A percentile compares a stretch with the other conserved stretches of the same genome.
Evolutionary conservation across 2,113 vertebrate species (phyloP).

Genomic region (Melanostigma gelatinosum): DNA sequence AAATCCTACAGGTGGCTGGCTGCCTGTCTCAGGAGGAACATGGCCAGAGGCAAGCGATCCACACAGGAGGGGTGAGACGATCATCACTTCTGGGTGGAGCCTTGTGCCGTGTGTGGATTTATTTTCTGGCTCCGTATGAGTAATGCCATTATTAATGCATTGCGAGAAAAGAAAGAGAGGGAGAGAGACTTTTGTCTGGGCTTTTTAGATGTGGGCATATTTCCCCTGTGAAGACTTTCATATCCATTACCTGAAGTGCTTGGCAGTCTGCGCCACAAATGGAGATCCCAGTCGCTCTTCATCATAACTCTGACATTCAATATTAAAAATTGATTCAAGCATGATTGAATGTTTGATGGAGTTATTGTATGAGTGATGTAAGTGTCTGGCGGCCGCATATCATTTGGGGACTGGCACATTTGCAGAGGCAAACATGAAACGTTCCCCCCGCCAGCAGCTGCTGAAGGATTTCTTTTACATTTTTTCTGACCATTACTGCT

Average conservation of each 20-base stretch:
- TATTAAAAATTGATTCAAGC: slow-evolving; percentile 74
- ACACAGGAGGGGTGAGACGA: not conserved
- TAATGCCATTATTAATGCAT: slow-evolving; percentile 56
- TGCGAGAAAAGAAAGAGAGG: slow-evolving; percentile 18
- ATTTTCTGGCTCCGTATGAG: slow-evolving; percentile 35
- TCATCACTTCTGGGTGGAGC: slow-evolving; percentile 36
- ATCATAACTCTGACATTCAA: slow-evolving; percentile 70
- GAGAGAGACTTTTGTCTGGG: slow-evolving; percentile 27
- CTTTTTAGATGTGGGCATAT: slow-evolving; percentile 56
- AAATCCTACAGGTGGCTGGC: slow-evolving; percentile 70
- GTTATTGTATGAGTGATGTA: slow-evolving; percentile 60
- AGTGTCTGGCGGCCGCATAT: slow-evolving; percentile 53
- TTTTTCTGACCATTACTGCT: not conserved
- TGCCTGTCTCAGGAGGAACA: slow-evolving; percentile 52
- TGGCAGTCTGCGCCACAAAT: slow-evolving; percentile 59
- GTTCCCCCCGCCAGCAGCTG: not conserved
- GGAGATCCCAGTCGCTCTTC: slow-evolving; percentile 62
- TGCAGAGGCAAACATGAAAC: slow-evolving; percentile 45
- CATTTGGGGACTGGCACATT: slow-evolving; percentile 27
- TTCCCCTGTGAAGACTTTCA: slow-evolving; percentile 66
- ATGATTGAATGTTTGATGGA: slow-evolving; percentile 70
- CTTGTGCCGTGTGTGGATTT: slow-evolving; percentile 38
- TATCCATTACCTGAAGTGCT: slow-evolving; percentile 70
- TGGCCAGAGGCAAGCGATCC: slow-evolving; percentile 51
- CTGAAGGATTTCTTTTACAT: not conserved